Conservation (phyloP, 2,113 vertebrate species). For the Elachura formosa region DNA sequence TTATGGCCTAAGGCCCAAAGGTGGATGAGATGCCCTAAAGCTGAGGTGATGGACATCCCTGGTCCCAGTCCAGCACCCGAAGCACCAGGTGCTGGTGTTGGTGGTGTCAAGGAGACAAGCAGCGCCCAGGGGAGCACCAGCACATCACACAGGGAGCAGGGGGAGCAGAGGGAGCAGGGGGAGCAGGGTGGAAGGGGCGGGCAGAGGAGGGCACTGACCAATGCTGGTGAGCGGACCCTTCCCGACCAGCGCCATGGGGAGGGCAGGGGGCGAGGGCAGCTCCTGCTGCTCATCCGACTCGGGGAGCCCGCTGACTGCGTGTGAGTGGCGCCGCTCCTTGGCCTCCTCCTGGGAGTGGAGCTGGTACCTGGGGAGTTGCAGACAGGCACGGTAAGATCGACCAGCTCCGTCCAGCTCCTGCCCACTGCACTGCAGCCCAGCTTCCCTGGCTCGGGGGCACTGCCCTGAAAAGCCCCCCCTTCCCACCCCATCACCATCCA, state of each 20-base stretch:
- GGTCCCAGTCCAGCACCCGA: neutral
- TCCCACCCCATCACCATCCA: neutral
- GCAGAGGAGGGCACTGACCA: constrained; percentile 69
- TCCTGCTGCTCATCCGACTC: constrained; percentile 79
- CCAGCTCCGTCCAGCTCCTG: neutral
- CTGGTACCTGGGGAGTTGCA: constrained; percentile 78
- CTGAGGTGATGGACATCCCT: neutral
- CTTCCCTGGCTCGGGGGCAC: neutral
- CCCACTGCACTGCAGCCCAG: neutral
- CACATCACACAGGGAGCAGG: fast-evolving
- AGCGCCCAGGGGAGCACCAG: neutral
- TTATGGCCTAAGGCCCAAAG: neutral
- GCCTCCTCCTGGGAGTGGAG: constrained; percentile 84
- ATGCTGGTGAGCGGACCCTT: constrained; percentile 82
- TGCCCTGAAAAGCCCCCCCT: neutral
- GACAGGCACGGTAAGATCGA: neutral
- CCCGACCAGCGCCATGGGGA: constrained; percentile 78
- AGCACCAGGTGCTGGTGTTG: neutral
- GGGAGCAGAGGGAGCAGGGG: no score
- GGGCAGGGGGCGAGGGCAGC: constrained; percentile 80
- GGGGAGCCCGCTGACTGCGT: constrained; percentile 74
- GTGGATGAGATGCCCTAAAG: neutral
- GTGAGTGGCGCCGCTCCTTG: constrained; percentile 89
- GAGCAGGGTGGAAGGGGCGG: neutral
- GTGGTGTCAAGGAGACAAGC: neutral